phyloP scores from a whole-genome alignment of 1,140 invertebrate species.

The Philaenus spumarius region DNA sequence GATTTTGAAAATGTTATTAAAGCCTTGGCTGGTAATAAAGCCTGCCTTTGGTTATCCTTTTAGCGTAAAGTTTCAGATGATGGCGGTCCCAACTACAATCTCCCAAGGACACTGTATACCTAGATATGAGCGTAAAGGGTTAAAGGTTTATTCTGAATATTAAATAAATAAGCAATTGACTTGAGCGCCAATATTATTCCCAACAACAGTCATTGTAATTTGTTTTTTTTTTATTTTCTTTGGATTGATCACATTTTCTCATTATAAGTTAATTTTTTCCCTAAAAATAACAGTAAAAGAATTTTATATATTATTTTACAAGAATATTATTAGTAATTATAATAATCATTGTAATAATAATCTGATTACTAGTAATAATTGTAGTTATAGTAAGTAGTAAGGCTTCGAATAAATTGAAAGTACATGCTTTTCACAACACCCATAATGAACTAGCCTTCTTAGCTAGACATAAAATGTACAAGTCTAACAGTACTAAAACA shows the following conservation, averaged over 20 bases:
- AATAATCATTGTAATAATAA: slow-evolving; percentile 5
- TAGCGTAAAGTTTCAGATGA: too few species aligned
- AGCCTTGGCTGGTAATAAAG: too few species aligned
- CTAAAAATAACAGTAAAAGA: slow-evolving; percentile 5
- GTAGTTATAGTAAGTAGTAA: slow-evolving; percentile 13
- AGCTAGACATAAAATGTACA: too few species aligned
- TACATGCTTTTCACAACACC: slow-evolving; percentile 9
- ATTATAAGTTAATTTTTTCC: not conserved
- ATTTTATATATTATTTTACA: slow-evolving; percentile 10
- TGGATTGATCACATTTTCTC: slow-evolving; percentile 8
- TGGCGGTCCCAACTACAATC: too few species aligned
- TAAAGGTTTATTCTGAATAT: too few species aligned
- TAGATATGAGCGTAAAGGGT: too few species aligned
- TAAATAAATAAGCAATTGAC: slow-evolving; percentile 13
- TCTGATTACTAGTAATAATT: slow-evolving; percentile 13
- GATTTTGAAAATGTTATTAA: too few species aligned
- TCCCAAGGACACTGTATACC: too few species aligned
- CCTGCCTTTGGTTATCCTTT: too few species aligned
- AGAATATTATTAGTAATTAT: slow-evolving; percentile 10
- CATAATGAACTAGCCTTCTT: slow-evolving; percentile 8
- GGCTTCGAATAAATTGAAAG: slow-evolving; percentile 16
- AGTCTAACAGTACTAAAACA: too few species aligned
- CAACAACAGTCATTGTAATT: slow-evolving; percentile 8
- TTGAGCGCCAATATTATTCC: slow-evolving; percentile 10
- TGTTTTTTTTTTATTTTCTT: not conserved